These are phyloP conservation scores for Caenorhabditis japonica DNA, from an alignment of 2,888 invertebrate species.

Conservation along the genomic window DNA sequence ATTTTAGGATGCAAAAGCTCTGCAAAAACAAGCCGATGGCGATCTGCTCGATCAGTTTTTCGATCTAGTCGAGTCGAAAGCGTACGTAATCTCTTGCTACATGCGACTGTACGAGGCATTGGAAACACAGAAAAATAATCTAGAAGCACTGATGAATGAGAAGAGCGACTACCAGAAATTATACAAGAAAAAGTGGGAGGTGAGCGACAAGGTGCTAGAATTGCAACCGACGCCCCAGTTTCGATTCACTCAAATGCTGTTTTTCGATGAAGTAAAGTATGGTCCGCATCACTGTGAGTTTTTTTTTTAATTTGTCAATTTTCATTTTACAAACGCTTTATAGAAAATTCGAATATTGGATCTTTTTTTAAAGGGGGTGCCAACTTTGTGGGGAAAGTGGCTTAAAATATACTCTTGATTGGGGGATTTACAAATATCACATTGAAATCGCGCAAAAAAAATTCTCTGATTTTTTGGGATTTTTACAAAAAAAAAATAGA, in stretches of 20 bases:
- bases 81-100: slow-evolving; percentile 43
- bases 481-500: too few species aligned
- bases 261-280: slow-evolving; percentile 56
- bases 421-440: too few species aligned
- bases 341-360: too few species aligned
- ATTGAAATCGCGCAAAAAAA: too few species aligned
- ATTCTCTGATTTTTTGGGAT: too few species aligned
- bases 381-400: too few species aligned
- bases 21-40: slow-evolving; percentile 25
- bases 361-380: too few species aligned
- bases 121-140: slow-evolving; percentile 47
- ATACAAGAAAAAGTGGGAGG: slow-evolving; percentile 31
- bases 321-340: too few species aligned
- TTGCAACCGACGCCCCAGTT: slow-evolving; percentile 14
- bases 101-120: slow-evolving; percentile 43
- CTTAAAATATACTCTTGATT: too few species aligned
- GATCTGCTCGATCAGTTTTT: slow-evolving; percentile 36
- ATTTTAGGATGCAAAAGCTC: slow-evolving; percentile 30
- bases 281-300: slow-evolving; percentile 55
- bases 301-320: too few species aligned
- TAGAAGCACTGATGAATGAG: slow-evolving; percentile 55
- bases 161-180: slow-evolving; percentile 52
- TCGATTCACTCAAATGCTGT: slow-evolving; percentile 25
- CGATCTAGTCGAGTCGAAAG: slow-evolving; percentile 35
- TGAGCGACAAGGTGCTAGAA: slow-evolving; percentile 27